Conservation (phyloP, 1,140 invertebrate species). For the Achroia grisella region DNA sequence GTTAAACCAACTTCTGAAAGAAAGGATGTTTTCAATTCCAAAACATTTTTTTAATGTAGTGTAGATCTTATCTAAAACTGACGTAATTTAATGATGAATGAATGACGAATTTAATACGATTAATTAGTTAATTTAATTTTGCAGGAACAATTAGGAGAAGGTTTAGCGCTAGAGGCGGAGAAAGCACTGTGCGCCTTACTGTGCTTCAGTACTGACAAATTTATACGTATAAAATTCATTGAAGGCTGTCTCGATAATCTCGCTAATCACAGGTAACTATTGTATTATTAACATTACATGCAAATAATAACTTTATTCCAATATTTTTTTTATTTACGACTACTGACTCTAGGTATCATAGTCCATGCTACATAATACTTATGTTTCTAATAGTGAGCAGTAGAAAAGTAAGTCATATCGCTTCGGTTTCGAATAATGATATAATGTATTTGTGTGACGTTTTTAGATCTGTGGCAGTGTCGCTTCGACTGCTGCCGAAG, state of each 20-base stretch:
- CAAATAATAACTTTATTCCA: no score
- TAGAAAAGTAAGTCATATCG: no score
- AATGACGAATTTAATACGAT: no score
- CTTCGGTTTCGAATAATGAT: background rate
- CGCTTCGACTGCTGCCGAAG: constrained; percentile 90
- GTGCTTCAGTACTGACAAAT: constrained; percentile 90
- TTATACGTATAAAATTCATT: constrained; percentile 94
- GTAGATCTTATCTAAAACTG: no score
- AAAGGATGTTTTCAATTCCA: no score
- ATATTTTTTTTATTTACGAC: constrained; percentile 5
- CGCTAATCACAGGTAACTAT: constrained; percentile 84
- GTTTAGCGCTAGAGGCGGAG: constrained; percentile 91
- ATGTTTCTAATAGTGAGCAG: no score
- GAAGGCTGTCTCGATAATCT: constrained; percentile 95
- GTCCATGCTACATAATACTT: no score
- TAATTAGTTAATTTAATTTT: constrained; percentile 9
- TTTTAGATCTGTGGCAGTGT: constrained; percentile 88
- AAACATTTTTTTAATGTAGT: no score
- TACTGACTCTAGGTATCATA: no score
- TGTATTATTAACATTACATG: no score
- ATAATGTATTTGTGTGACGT: constrained; percentile 6
- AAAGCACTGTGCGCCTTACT: constrained; percentile 91
- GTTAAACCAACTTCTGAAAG: no score
- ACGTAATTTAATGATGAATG: no score
- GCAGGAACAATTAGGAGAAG: constrained; percentile 88